phyloP scores from a whole-genome alignment of 1,140 invertebrate species.

The Drosophila ercepeae region DNA sequence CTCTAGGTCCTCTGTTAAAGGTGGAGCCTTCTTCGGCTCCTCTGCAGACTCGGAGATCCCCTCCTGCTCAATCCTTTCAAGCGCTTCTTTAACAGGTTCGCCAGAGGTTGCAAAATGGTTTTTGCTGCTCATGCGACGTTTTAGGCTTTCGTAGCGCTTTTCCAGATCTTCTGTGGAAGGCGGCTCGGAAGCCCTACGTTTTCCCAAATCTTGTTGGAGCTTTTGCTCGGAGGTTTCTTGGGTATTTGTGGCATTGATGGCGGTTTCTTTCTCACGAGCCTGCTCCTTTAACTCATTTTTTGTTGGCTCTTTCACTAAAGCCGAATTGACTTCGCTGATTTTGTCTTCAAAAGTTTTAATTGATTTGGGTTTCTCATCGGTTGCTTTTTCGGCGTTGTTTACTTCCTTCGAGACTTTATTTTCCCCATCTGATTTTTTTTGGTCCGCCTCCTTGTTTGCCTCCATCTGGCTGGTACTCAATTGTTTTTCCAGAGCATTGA shows the following conservation, averaged over 20 bases:
- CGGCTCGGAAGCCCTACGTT: slow-evolving; percentile 71
- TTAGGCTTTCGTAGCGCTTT: slow-evolving; percentile 69
- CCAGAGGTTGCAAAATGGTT: slow-evolving; percentile 34
- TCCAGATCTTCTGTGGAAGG: slow-evolving; percentile 79
- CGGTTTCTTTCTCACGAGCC: background rate
- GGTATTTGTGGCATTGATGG: background rate
- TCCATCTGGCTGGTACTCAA: slow-evolving; percentile 50
- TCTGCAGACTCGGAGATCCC: slow-evolving; percentile 48
- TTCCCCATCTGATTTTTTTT: slow-evolving; percentile 2
- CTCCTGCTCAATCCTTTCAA: slow-evolving; percentile 62
- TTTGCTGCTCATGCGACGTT: slow-evolving; percentile 73
- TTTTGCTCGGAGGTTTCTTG: background rate
- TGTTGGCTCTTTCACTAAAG: slow-evolving; percentile 4
- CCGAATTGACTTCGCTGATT: slow-evolving; percentile 32
- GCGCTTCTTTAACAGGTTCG: slow-evolving; percentile 54
- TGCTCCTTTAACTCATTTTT: slow-evolving; percentile 8
- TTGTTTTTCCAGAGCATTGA: slow-evolving; percentile 72
- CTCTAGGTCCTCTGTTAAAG: slow-evolving; percentile 65
- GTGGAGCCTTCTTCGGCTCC: slow-evolving; percentile 22
- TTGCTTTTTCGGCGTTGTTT: slow-evolving; percentile 10
- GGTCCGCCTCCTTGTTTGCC: slow-evolving; percentile 8
- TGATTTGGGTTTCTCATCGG: background rate
- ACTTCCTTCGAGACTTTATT: slow-evolving; percentile 1
- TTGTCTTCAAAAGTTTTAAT: slow-evolving; percentile 52
- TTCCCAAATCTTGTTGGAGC: slow-evolving; percentile 18